Evolutionary conservation across 2,797 vertebrate genomes (phyloP), one percentile per base, ranked within the genome.

Genomic region (Miichthys miiuy): DNA sequence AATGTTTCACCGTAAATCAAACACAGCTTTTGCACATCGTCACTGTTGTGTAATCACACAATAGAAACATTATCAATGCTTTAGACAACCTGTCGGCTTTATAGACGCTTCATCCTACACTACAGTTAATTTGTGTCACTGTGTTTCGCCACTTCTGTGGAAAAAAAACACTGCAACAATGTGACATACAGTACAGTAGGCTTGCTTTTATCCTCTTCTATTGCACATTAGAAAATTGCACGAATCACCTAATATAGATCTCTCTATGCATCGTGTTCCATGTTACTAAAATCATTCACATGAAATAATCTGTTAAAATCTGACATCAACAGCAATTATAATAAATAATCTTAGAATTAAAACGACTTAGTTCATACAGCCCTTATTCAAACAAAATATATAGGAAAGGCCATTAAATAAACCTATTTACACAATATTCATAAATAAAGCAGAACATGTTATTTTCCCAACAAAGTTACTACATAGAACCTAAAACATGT

Each of bases 341-440:
- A 57, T 84, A 83, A 80, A 75, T 72, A 60, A 17, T 65, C 65
- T 68, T 47, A 21, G 57, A 72, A 71, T 74, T 50, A 83, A 81
- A 84, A 81, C 48, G 57, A 83, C 52, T 63, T 69, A 7, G 17
- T 75, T 77, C 62, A 71, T 76, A 87, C 88, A 95, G 92, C 92
- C 93, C 91, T 92, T 94, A 83, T 90, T 80, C 63, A 89, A 88
- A 87, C 47, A 83, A 84, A 77, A 87, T 79, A 83, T 61, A 78
- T 70, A 76, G 57, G 70, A 80, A 87, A 88, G 71, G 50, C 44
- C 68, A 70, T 66, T 67, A 84, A 81, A 81, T 79, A 69, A 51
- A 77, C 52, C 75, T 87, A 88, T 89, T 81, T 83, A 86, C 78
- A 90, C 65, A 77, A 50, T 79, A 58, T 80, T 83, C 56, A 78